Conservation (phyloP, 2,797 vertebrate species). For the Capromys pilorides region DNA sequence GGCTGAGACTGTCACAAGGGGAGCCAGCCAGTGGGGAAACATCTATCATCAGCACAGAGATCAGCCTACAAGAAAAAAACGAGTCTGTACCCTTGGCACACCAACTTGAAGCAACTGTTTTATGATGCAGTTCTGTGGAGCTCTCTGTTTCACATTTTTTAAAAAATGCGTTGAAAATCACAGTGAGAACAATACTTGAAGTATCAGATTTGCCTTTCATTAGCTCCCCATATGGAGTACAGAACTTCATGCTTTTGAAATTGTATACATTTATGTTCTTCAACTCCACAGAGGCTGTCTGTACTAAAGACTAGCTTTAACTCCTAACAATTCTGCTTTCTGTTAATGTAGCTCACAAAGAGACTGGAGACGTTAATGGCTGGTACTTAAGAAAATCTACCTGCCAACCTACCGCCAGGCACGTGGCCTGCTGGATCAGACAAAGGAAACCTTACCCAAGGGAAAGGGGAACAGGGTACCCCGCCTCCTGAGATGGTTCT, state of each 20-base stretch:
- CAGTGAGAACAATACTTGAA: constrained; percentile 73
- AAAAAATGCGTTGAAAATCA: constrained; percentile 72
- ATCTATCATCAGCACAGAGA: neutral
- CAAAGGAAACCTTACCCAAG: constrained; percentile 52
- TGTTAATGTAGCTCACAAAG: constrained; percentile 69
- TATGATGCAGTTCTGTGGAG: constrained; percentile 40
- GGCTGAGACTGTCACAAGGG: constrained; percentile 14
- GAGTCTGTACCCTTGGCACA: constrained; percentile 69
- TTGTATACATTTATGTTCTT: constrained; percentile 77
- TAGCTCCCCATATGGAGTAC: constrained; percentile 73
- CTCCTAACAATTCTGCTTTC: constrained; percentile 72
- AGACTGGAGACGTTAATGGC: constrained; percentile 70
- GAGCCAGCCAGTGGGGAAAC: constrained; percentile 22
- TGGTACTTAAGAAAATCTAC: constrained; percentile 75
- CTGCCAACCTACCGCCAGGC: constrained; percentile 56
- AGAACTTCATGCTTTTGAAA: constrained; percentile 78
- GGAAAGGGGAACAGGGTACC: constrained; percentile 21
- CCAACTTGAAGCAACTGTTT: constrained; percentile 49
- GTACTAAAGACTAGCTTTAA: constrained; percentile 70
- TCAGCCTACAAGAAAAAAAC: constrained; percentile 44
- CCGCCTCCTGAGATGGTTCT: neutral
- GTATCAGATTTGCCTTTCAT: constrained; percentile 77
- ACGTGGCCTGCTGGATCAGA: constrained; percentile 50
- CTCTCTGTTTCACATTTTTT: constrained; percentile 76
- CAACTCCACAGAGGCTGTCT: constrained; percentile 70